A percentile compares a stretch with the other conserved stretches of the same genome.
phyloP scores from a whole-genome alignment of 2,113 vertebrate genomes.

The Collichthys lucidus region DNA sequence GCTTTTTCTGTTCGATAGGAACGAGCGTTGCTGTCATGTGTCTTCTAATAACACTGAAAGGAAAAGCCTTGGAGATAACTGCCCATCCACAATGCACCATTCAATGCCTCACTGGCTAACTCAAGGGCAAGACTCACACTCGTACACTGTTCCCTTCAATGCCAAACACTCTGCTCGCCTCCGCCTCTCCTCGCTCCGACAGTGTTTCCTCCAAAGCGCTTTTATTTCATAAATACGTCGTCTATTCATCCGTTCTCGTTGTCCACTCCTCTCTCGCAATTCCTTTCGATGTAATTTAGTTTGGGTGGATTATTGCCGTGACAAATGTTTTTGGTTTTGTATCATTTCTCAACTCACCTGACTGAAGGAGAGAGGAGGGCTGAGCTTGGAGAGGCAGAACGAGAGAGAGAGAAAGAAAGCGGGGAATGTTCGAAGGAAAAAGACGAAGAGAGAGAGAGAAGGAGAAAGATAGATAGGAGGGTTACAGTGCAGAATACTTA shows the following conservation, averaged over 20 bases:
- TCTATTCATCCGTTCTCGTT: constrained; percentile 49
- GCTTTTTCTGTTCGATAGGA: constrained; percentile 49
- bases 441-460: not conserved
- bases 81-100: constrained; percentile 74
- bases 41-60: constrained; percentile 70
- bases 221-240: constrained; percentile 60
- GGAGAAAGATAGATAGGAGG: constrained; percentile 40
- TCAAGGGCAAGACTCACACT: constrained; percentile 74
- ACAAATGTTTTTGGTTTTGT: constrained; percentile 72
- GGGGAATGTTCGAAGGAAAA: constrained; percentile 8
- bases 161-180: constrained; percentile 26
- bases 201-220: constrained; percentile 49
- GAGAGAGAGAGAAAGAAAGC: constrained; percentile 17
- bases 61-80: constrained; percentile 79
- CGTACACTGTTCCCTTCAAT: constrained; percentile 63
- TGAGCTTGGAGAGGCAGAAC: constrained; percentile 32
- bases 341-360: constrained; percentile 73
- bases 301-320: constrained; percentile 70
- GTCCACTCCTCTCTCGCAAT: constrained; percentile 53
- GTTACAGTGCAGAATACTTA: constrained; percentile 62
- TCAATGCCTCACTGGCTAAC: constrained; percentile 69
- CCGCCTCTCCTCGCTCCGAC: not conserved
- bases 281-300: constrained; percentile 59
- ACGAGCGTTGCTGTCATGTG: constrained; percentile 53
- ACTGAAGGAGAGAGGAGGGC: constrained; percentile 39